A percentile compares a stretch with the other conserved stretches of the same genome.
Evolutionary conservation across 2,888 invertebrate species (phyloP).

Genomic region (Lordiphosa andalusiaca): DNA sequence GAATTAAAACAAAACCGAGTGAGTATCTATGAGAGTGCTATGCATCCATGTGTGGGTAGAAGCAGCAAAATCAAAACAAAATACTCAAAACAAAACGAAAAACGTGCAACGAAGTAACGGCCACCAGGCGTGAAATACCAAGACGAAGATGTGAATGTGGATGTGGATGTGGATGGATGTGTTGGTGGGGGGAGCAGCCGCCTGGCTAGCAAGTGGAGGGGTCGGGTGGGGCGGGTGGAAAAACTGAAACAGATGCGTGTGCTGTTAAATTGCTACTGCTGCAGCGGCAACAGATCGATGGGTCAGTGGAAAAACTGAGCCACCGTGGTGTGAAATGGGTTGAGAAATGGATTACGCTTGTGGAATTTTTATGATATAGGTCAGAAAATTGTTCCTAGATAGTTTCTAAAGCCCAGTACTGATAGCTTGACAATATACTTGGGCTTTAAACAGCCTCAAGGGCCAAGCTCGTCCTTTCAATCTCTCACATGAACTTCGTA

Average conservation of each 20-base stretch:
- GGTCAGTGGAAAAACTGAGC: conserved; percentile 1
- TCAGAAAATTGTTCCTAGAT: too few species aligned
- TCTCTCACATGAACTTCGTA: too few species aligned
- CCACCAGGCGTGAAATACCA: conserved; percentile 40
- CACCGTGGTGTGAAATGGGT: conserved; percentile 2
- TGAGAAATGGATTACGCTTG: background rate
- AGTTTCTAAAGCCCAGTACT: too few species aligned
- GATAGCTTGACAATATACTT: too few species aligned
- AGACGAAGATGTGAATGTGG: conserved; percentile 17
- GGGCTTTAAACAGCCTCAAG: too few species aligned
- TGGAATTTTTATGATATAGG: too few species aligned
- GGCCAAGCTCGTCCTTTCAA: too few species aligned
- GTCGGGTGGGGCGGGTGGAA: background rate
- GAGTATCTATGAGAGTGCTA: conserved; percentile 19
- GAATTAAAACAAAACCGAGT: conserved; percentile 71
- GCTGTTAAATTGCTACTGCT: background rate
- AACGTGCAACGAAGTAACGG: conserved; percentile 49
- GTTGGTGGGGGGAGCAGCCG: too few species aligned
- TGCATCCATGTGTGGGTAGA: conserved; percentile 40
- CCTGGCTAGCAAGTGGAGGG: too few species aligned
- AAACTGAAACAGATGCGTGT: conserved; percentile 12
- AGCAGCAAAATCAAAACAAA: conserved; percentile 67
- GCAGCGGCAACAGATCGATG: conserved; percentile 1
- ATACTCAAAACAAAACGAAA: conserved; percentile 62
- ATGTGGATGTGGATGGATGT: too few species aligned